Percentiles rank a stretch among this genome's conserved stretches.
These are phyloP conservation scores for Cliona cf. orientalis DNA, from an alignment of 37 sponge, comb jelly and placozoan species.

Conservation along the genomic window DNA sequence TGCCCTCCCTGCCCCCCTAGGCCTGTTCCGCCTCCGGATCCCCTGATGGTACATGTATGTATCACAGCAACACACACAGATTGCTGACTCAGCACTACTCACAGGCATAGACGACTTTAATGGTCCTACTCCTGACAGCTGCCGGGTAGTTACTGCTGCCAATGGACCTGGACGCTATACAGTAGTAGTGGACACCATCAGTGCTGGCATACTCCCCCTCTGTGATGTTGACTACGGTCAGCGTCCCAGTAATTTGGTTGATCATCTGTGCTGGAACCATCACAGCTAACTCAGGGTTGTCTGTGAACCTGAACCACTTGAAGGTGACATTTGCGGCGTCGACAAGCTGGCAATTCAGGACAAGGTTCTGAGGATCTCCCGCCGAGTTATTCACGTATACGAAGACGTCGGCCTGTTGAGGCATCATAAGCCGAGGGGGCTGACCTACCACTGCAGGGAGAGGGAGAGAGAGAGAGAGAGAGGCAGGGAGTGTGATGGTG, in stretches of 20 bases:
- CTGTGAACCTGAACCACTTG: no score
- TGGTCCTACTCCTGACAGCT: constrained; percentile 52
- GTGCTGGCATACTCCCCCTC: constrained; percentile 24
- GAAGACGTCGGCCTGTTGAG: no score
- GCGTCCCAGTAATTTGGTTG: not conserved
- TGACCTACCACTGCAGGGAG: not conserved
- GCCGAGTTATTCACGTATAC: not conserved
- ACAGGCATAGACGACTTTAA: constrained; percentile 37
- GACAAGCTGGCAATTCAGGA: no score
- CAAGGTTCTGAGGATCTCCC: no score
- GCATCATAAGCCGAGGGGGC: not conserved
- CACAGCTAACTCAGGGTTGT: not conserved
- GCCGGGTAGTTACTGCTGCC: constrained; percentile 17
- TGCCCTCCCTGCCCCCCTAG: no score
- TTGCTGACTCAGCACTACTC: no score
- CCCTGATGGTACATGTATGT: no score
- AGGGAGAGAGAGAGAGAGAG: not conserved
- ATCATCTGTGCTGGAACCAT: not conserved
- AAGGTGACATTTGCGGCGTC: no score
- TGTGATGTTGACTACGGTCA: not conserved
- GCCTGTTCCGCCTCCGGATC: no score
- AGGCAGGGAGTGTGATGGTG: not conserved
- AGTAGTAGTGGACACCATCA: constrained; percentile 52
- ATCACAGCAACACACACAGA: no score
- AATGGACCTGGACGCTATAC: constrained; percentile 47